Percentiles rank a stretch among this genome's conserved stretches.
These are phyloP conservation scores for Mormoops blainvillei DNA, from an alignment of 2,113 vertebrate genomes.

Conservation along the genomic window DNA sequence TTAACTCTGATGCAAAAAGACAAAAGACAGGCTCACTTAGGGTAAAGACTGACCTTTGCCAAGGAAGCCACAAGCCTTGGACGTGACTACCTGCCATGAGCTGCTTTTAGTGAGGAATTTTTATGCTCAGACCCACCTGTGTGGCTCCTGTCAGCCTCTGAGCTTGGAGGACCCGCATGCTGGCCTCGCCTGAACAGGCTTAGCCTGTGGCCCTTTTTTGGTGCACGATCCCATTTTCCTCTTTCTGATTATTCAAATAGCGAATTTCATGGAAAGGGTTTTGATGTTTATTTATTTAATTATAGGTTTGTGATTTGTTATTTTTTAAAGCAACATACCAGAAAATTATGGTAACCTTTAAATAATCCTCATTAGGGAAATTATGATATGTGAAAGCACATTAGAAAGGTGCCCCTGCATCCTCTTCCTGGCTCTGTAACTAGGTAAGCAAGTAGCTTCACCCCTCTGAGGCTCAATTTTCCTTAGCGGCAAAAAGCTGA, in stretches of 20 bases:
- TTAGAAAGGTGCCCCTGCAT: neutral
- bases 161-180: too few relatives aligned
- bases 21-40: neutral
- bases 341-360: neutral
- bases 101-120: neutral
- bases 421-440: neutral
- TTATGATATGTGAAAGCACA: neutral
- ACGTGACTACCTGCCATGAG: neutral
- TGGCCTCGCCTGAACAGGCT: neutral
- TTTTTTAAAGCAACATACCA: neutral
- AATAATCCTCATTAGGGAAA: neutral
- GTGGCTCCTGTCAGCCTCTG: neutral
- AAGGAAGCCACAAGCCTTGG: neutral
- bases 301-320: neutral
- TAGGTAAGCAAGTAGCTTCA: neutral
- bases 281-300: neutral
- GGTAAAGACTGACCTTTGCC: neutral
- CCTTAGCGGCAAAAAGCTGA: neutral
- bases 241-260: conserved; percentile 1
- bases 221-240: neutral
- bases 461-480: neutral
- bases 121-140: neutral
- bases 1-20: neutral
- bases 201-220: neutral
- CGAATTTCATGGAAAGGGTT: neutral